These are phyloP conservation scores for Eumeta japonica DNA, from an alignment of 1,140 invertebrate species.

Conservation along the genomic window DNA sequence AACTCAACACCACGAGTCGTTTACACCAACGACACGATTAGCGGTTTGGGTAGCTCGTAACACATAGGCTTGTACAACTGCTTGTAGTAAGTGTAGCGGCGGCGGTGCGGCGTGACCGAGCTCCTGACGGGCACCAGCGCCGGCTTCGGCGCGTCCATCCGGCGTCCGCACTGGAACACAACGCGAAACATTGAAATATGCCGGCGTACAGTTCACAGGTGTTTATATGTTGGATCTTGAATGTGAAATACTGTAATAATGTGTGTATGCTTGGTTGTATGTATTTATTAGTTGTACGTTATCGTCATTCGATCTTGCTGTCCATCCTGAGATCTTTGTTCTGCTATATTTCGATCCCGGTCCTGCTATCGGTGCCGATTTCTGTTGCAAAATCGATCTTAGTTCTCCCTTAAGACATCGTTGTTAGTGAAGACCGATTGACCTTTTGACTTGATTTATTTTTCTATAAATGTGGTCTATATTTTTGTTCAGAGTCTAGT, in stretches of 20 bases:
- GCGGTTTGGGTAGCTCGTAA: constrained; percentile 30
- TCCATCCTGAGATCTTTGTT: too few species aligned
- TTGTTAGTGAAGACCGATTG: too few species aligned
- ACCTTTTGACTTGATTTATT: too few species aligned
- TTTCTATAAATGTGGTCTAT: too few species aligned
- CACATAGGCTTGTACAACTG: constrained; percentile 40
- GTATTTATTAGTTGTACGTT: neutral
- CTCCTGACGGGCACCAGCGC: constrained; percentile 23
- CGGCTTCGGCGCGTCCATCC: constrained; percentile 4
- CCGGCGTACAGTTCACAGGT: too few species aligned
- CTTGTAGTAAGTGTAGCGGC: constrained; percentile 52
- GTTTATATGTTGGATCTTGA: neutral
- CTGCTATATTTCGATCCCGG: too few species aligned
- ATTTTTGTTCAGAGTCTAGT: too few species aligned
- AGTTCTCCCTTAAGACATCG: too few species aligned
- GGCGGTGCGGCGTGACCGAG: constrained; percentile 37
- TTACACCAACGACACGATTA: constrained; percentile 35
- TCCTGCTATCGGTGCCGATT: too few species aligned
- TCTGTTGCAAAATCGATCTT: too few species aligned
- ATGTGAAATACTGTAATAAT: neutral
- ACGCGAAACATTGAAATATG: too few species aligned
- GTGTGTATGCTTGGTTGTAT: neutral
- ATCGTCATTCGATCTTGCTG: neutral
- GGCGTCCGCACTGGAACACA: neutral
- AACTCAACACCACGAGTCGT: too few species aligned